Evolutionary conservation across 2,113 vertebrate species (phyloP).

Genomic region (Aythya baeri): DNA sequence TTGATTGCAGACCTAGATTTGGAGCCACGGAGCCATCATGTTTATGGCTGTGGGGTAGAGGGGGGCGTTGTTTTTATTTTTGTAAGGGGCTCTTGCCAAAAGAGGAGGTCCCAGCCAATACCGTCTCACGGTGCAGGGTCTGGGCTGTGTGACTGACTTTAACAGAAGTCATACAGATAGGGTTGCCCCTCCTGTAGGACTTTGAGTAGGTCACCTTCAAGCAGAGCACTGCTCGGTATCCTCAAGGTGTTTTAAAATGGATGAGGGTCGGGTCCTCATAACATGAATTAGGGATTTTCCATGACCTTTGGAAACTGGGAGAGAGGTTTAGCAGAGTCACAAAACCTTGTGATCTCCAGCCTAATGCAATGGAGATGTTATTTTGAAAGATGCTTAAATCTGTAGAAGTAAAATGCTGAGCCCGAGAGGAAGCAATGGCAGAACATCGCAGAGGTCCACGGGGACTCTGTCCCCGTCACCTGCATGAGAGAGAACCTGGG

Average conservation of each 20-base stretch:
- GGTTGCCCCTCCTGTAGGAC: background rate
- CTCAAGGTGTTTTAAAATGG: background rate
- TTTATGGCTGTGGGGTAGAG: background rate
- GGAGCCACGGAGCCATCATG: background rate
- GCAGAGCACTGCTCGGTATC: background rate
- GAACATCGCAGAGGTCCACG: background rate
- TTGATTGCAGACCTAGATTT: slow-evolving; percentile 15
- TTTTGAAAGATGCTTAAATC: background rate
- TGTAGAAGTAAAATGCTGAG: background rate
- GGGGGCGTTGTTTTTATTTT: slow-evolving; percentile 16
- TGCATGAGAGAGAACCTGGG: background rate
- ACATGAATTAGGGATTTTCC: background rate
- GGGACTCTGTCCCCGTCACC: background rate
- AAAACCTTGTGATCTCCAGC: background rate
- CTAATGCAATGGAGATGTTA: rapidly evolving
- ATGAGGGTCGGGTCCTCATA: background rate
- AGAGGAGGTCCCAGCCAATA: background rate
- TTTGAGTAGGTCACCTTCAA: slow-evolving; percentile 15
- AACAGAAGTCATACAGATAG: slow-evolving; percentile 42
- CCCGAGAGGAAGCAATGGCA: background rate
- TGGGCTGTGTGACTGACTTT: slow-evolving; percentile 28
- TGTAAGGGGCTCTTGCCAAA: background rate
- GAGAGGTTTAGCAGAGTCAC: background rate
- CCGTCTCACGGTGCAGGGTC: background rate
- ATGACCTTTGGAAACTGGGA: background rate